A percentile compares a stretch with the other conserved stretches of the same genome.
Conservation (phyloP, 2,888 invertebrate species). For the Cantharis rufa region DNA sequence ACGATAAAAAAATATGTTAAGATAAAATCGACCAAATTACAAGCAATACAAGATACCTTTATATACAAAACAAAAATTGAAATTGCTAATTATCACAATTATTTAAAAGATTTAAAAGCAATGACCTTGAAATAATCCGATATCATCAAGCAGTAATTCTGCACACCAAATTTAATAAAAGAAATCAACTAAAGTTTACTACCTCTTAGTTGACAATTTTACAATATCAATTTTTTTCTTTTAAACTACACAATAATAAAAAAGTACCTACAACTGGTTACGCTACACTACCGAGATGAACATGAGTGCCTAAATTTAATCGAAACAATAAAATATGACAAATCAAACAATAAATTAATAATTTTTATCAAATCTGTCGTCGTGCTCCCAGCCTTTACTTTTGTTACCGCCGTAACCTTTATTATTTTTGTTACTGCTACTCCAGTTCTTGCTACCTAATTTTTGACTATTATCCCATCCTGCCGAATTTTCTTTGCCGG, state of each 20-base stretch:
- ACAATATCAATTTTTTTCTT: not conserved
- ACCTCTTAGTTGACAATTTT: not conserved
- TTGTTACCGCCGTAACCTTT: slow-evolving; percentile 24
- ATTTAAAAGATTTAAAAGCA: not conserved
- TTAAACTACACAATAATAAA: not conserved
- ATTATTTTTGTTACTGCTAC: slow-evolving; percentile 26
- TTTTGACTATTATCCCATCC: slow-evolving; percentile 36
- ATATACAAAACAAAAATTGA: not conserved
- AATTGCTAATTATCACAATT: not conserved
- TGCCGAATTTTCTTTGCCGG: slow-evolving; percentile 33
- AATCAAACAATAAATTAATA: slow-evolving; percentile 42
- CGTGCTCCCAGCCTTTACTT: slow-evolving; percentile 52
- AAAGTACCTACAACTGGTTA: not conserved
- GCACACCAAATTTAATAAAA: not conserved
- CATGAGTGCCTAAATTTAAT: not conserved
- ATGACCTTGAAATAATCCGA: not conserved
- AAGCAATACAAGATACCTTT: not conserved
- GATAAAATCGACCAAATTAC: not conserved
- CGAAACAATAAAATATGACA: not conserved
- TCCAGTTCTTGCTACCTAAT: slow-evolving; percentile 32
- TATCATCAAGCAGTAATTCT: not conserved
- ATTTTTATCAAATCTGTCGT: slow-evolving; percentile 53
- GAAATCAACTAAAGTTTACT: not conserved
- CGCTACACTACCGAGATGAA: not conserved
- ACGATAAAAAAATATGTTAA: not conserved